These are phyloP conservation scores for Gymnopithys bicolor DNA, from an alignment of 2,797 vertebrate genomes.

Conservation along the genomic window DNA sequence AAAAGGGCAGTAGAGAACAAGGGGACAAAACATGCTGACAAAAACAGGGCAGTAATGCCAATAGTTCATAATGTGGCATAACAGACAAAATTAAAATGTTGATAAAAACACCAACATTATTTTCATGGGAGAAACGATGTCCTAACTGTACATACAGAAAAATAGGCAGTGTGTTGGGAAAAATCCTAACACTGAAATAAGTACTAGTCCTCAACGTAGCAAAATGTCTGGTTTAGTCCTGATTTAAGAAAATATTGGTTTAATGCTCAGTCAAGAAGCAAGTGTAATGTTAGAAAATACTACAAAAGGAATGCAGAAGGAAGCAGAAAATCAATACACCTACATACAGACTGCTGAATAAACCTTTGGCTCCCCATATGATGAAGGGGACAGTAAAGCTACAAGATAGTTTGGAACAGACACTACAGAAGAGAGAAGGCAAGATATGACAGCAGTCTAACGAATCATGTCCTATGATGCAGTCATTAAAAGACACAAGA, in stretches of 20 bases:
- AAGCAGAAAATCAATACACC: neutral
- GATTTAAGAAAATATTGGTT: neutral
- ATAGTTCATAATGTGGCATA: neutral
- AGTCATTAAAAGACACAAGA: neutral
- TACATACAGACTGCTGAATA: neutral
- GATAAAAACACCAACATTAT: neutral
- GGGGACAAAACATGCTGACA: neutral
- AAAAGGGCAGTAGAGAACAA: neutral
- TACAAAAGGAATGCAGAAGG: neutral
- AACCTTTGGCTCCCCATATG: neutral
- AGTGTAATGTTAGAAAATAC: neutral
- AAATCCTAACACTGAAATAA: neutral
- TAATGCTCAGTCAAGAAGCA: neutral
- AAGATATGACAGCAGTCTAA: neutral
- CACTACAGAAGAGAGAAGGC: neutral
- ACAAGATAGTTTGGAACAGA: neutral
- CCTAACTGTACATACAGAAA: neutral
- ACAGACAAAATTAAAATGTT: neutral
- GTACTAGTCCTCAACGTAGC: neutral
- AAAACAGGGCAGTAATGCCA: neutral
- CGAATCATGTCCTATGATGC: rapidly evolving
- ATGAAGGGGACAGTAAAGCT: neutral
- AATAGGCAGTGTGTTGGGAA: neutral
- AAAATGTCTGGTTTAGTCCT: neutral
- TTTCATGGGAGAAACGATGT: neutral